These are phyloP conservation scores for Pleuronectes platessa DNA, from an alignment of 2,113 vertebrate genomes.

Conservation along the genomic window DNA sequence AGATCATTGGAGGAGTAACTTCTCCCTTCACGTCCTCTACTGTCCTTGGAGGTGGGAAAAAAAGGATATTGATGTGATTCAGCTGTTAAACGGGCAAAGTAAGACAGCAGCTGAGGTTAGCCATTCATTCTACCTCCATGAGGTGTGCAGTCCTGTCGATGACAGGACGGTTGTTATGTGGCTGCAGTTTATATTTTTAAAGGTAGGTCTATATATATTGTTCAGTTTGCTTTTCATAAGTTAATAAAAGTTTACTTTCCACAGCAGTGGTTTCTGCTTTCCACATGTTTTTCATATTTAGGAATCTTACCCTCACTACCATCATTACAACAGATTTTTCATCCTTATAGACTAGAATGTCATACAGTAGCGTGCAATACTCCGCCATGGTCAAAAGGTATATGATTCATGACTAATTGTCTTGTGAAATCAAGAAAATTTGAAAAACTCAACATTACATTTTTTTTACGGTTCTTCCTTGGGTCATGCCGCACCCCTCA, in stretches of 20 bases:
- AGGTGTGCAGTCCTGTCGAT: slow-evolving; percentile 4
- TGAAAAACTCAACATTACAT: too few species aligned
- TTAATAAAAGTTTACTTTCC: slow-evolving; percentile 5
- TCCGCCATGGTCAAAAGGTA: too few species aligned
- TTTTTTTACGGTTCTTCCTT: too few species aligned
- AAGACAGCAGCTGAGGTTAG: slow-evolving; percentile 39
- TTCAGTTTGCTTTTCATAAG: neutral
- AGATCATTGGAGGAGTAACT: slow-evolving; percentile 61
- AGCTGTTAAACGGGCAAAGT: slow-evolving; percentile 49
- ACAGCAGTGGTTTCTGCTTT: slow-evolving; percentile 24
- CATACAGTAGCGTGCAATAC: too few species aligned
- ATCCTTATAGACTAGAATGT: neutral
- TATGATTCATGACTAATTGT: too few species aligned
- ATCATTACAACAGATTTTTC: neutral
- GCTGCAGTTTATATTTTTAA: slow-evolving; percentile 1
- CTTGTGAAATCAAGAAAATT: too few species aligned
- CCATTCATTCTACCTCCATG: slow-evolving; percentile 32
- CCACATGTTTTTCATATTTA: slow-evolving; percentile 1
- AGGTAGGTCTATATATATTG: neutral
- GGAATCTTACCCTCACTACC: neutral
- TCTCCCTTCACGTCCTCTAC: slow-evolving; percentile 44
- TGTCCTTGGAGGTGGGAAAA: slow-evolving; percentile 19
- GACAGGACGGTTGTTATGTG: slow-evolving; percentile 9
- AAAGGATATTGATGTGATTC: slow-evolving; percentile 46
- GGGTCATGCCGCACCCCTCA: too few species aligned